phyloP scores from a whole-genome alignment of 2,113 vertebrate genomes.

The Caranx melampygus region DNA sequence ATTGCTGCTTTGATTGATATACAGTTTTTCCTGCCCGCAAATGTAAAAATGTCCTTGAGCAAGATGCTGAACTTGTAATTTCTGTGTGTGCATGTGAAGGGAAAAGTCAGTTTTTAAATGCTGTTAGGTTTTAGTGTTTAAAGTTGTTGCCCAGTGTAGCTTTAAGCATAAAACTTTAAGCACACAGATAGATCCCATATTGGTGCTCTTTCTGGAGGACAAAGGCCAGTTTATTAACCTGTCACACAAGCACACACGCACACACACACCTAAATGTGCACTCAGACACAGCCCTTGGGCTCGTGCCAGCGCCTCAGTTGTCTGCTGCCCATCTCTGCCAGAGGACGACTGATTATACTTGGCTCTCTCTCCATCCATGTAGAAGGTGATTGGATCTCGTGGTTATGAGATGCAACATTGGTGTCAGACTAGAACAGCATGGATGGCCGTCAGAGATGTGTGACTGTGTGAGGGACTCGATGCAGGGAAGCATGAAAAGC shows the following conservation, averaged over 20 bases:
- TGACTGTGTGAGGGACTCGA: constrained; percentile 39
- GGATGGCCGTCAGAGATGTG: constrained; percentile 32
- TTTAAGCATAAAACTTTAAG: constrained; percentile 38
- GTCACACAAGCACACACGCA: constrained; percentile 51
- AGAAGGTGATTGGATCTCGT: constrained; percentile 62
- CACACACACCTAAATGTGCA: constrained; percentile 21
- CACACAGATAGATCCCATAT: constrained; percentile 43
- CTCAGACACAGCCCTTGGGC: constrained; percentile 47
- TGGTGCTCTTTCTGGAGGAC: constrained; percentile 46
- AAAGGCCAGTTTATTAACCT: constrained; percentile 70
- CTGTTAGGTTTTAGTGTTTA: constrained; percentile 9
- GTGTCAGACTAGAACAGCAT: constrained; percentile 44
- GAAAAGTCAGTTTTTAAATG: background rate
- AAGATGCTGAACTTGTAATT: background rate
- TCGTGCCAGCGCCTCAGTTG: constrained; percentile 42
- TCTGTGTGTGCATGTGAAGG: background rate
- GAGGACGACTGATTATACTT: constrained; percentile 63
- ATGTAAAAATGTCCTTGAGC: background rate
- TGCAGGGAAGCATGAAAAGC: constrained; percentile 45
- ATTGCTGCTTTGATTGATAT: constrained; percentile 6
- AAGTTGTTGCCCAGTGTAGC: constrained; percentile 48
- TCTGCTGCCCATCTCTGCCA: constrained; percentile 54
- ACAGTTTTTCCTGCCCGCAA: background rate
- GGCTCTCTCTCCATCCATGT: constrained; percentile 47
- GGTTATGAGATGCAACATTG: constrained; percentile 53